Evolutionary conservation across 1,140 invertebrate genomes (phyloP).

Genomic region (Batillaria attramentaria): DNA sequence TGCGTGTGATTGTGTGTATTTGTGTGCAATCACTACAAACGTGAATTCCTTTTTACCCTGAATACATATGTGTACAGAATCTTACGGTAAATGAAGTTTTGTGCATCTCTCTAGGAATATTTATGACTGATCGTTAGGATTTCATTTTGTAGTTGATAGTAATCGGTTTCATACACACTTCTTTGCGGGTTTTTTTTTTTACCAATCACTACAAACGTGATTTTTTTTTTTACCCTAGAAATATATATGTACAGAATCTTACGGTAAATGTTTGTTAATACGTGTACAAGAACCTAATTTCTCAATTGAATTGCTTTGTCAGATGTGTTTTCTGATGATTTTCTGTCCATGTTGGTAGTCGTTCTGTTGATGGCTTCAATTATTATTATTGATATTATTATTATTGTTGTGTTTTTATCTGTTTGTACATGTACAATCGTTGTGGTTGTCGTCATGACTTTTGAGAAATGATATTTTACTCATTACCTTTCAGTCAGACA

Average conservation of each 20-base stretch:
- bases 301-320: background rate
- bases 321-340: background rate
- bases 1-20: background rate
- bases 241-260: background rate
- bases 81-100: background rate
- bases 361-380: too few relatives aligned
- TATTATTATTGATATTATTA: too few relatives aligned
- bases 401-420: too few relatives aligned
- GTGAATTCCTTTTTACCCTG: background rate
- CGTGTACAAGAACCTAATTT: background rate
- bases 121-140: background rate
- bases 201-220: background rate
- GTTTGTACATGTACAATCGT: too few relatives aligned
- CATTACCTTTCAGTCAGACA: too few relatives aligned
- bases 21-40: background rate
- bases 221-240: background rate
- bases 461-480: too few relatives aligned
- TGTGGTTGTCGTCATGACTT: too few relatives aligned
- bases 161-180: background rate
- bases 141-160: background rate
- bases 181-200: background rate
- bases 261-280: background rate
- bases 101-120: background rate
- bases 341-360: background rate
- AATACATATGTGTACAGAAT: background rate